These are phyloP conservation scores for Syrista parreyssii DNA, from an alignment of 2,888 invertebrate species.

Conservation along the genomic window DNA sequence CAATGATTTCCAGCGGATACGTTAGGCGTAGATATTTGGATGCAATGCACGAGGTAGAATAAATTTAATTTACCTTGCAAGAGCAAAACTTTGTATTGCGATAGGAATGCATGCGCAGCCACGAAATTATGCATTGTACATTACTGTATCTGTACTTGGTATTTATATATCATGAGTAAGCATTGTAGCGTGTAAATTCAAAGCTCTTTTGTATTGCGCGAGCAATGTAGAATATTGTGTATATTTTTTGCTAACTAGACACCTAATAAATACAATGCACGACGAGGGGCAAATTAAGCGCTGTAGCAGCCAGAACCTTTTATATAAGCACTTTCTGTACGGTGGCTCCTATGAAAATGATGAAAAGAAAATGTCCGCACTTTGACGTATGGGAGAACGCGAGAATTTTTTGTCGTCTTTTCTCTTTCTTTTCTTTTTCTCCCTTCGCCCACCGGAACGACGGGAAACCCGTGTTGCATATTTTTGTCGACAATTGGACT, in stretches of 20 bases:
- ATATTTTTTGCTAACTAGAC: background rate
- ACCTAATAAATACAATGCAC: background rate
- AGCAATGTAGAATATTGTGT: background rate
- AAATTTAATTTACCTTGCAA: too few species aligned
- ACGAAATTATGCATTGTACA: too few species aligned
- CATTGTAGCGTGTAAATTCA: too few species aligned
- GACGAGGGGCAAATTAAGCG: background rate
- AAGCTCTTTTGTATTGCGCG: too few species aligned
- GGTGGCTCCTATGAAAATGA: constrained; percentile 23
- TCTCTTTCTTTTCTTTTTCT: background rate
- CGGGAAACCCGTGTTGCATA: background rate
- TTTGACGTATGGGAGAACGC: background rate
- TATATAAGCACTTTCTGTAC: constrained; percentile 33
- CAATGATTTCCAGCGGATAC: background rate
- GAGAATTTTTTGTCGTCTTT: background rate
- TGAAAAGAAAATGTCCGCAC: constrained; percentile 22
- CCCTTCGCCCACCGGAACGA: background rate
- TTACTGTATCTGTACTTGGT: too few species aligned
- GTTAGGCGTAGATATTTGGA: too few species aligned
- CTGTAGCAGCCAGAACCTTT: constrained; percentile 21
- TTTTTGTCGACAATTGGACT: background rate
- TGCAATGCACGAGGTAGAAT: too few species aligned
- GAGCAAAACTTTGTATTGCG: too few species aligned
- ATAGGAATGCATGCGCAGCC: too few species aligned
- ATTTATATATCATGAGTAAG: too few species aligned